Evolutionary conservation across 2,797 vertebrate genomes (phyloP).

Genomic region (Sitta carolinensis): DNA sequence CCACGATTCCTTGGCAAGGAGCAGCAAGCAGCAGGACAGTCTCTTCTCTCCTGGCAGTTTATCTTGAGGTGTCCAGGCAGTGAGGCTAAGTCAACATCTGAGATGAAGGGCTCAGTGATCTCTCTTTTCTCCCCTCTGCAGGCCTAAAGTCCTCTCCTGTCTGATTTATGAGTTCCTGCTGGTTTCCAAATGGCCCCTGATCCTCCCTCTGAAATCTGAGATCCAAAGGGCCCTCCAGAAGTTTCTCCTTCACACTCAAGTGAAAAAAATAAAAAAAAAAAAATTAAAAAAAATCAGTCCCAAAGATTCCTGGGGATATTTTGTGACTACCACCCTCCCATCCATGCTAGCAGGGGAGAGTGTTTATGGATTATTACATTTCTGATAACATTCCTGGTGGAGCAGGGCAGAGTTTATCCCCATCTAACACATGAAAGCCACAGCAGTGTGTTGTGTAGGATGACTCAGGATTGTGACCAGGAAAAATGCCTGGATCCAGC

Average conservation of each 20-base stretch:
- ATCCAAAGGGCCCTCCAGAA: neutral
- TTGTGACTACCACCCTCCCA: neutral
- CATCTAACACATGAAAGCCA: neutral
- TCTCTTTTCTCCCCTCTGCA: neutral
- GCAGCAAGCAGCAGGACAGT: neutral
- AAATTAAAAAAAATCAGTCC: neutral
- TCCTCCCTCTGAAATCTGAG: conserved; percentile 47
- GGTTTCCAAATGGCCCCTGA: neutral
- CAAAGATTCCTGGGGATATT: neutral
- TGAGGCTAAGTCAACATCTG: conserved; percentile 24
- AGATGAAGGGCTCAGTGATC: conserved; percentile 34
- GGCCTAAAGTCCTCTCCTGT: neutral
- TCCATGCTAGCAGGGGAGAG: neutral
- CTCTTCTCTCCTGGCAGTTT: conserved; percentile 23
- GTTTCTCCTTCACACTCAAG: neutral
- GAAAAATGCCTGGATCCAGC: neutral
- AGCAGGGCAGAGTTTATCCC: neutral
- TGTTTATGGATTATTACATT: neutral
- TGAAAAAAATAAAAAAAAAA: neutral
- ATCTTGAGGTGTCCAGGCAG: neutral
- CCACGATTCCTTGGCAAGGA: neutral
- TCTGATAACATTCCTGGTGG: neutral
- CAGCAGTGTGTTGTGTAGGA: neutral
- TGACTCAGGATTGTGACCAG: neutral
- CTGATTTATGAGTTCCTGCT: conserved; percentile 58